Percentiles rank a stretch among this genome's conserved stretches.
Conservation (phyloP, 2,888 invertebrate genomes). For the Noctua fimbriata region DNA sequence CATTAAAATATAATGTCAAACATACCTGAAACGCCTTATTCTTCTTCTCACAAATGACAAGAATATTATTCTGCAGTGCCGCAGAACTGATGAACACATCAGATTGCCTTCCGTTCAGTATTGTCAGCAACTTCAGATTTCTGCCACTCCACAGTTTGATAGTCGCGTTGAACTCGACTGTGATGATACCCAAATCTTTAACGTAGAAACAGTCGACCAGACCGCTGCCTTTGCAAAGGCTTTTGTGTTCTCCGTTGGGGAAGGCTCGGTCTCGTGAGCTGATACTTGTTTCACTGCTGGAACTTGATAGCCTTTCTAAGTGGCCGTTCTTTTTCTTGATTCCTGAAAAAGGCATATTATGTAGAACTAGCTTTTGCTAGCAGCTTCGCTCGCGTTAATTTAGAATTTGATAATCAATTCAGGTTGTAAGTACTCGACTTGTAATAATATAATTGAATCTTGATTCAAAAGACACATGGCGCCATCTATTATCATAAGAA, state of each 20-base stretch:
- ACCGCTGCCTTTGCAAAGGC: constrained; percentile 75
- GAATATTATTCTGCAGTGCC: constrained; percentile 78
- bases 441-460: too few species aligned
- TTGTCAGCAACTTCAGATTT: constrained; percentile 75
- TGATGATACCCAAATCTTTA: constrained; percentile 78
- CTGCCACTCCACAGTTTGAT: constrained; percentile 83
- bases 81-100: constrained; percentile 81
- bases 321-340: constrained; percentile 77
- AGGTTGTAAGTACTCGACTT: too few species aligned
- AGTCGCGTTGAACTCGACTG: constrained; percentile 83
- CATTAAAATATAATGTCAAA: neutral
- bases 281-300: constrained; percentile 80
- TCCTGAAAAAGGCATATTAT: constrained; percentile 64
- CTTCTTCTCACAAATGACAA: constrained; percentile 83
- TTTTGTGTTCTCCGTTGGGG: constrained; percentile 75
- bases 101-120: constrained; percentile 80
- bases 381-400: too few species aligned
- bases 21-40: constrained; percentile 83
- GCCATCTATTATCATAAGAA: too few species aligned
- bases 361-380: too few species aligned
- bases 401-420: too few species aligned
- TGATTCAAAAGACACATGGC: too few species aligned
- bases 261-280: constrained; percentile 78
- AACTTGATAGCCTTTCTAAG: constrained; percentile 77
- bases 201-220: constrained; percentile 84